phyloP scores from a whole-genome alignment of 2,113 vertebrate genomes.

The Catharus fuscescens region DNA sequence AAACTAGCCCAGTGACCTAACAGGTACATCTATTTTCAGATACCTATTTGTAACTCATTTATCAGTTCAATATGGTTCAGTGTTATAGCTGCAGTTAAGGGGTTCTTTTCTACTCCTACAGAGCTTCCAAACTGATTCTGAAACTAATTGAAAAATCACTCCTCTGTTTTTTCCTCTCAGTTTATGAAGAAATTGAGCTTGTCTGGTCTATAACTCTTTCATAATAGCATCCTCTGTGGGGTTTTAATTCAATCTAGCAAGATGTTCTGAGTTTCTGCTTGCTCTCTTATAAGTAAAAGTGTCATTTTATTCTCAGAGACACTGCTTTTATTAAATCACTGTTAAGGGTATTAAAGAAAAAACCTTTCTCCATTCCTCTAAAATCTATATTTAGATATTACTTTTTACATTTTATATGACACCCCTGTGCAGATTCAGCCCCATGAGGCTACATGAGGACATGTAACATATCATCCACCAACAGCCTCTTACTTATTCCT shows the following conservation, averaged over 20 bases:
- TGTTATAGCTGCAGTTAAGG: not conserved
- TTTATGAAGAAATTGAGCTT: constrained; percentile 3
- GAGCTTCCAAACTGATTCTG: not conserved
- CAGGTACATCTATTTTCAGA: constrained; percentile 38
- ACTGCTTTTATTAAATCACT: not conserved
- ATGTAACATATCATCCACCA: not conserved
- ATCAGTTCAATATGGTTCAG: not conserved
- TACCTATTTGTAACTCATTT: not conserved
- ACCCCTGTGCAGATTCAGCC: not conserved
- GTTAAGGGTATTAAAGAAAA: not conserved
- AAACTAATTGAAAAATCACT: constrained; percentile 35
- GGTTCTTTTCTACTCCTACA: not conserved
- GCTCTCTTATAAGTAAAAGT: not conserved
- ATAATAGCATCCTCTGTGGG: not conserved
- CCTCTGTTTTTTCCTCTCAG: not conserved
- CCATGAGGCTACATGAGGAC: not conserved
- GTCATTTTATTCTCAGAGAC: not conserved
- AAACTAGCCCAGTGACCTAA: not conserved
- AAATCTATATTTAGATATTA: not conserved
- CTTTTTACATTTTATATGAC: not conserved
- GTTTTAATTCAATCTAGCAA: constrained; percentile 1
- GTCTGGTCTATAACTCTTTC: not conserved
- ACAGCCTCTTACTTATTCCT: not conserved
- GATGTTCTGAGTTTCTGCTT: not conserved
- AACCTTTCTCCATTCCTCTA: not conserved